phyloP scores from a whole-genome alignment of 37 sponge, comb jelly and placozoan species.

The Aplysina aerophoba region DNA sequence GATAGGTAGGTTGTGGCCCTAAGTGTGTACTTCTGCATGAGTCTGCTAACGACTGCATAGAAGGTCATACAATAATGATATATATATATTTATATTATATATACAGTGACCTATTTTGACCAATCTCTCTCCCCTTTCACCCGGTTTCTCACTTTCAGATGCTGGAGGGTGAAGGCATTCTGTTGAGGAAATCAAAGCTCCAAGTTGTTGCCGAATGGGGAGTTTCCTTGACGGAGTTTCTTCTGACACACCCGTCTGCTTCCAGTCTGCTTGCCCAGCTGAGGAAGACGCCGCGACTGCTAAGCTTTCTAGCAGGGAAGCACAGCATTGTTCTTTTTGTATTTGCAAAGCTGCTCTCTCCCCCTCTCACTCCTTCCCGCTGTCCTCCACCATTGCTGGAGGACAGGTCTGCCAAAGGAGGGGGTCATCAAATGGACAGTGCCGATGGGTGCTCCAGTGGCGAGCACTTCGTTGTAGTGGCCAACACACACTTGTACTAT shows the following conservation, averaged over 20 bases:
- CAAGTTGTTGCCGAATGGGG: slow-evolving; percentile 31
- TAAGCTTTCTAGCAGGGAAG: slow-evolving; percentile 34
- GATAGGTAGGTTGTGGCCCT: too few species aligned
- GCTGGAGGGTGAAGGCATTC: slow-evolving; percentile 80
- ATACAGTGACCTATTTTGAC: background rate
- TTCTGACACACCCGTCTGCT: slow-evolving; percentile 46
- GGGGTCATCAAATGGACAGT: background rate
- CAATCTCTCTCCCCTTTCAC: too few species aligned
- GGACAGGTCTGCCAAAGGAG: background rate
- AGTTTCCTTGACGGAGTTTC: slow-evolving; percentile 47
- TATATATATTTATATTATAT: background rate
- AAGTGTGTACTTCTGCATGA: background rate
- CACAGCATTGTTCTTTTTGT: slow-evolving; percentile 52
- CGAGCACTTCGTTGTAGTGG: slow-evolving; percentile 41
- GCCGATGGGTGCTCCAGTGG: background rate
- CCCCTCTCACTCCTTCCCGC: background rate
- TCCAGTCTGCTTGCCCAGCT: slow-evolving; percentile 25
- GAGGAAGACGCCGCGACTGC: slow-evolving; percentile 21
- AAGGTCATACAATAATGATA: too few species aligned
- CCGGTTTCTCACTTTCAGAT: slow-evolving; percentile 44
- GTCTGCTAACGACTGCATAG: too few species aligned
- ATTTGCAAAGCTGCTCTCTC: slow-evolving; percentile 19
- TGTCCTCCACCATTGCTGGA: too few species aligned
- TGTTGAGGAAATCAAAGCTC: slow-evolving; percentile 61
- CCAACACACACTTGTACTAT: slow-evolving; percentile 86